phyloP scores from a whole-genome alignment of 1,140 invertebrate genomes.

The Acromyrmex charruanus region DNA sequence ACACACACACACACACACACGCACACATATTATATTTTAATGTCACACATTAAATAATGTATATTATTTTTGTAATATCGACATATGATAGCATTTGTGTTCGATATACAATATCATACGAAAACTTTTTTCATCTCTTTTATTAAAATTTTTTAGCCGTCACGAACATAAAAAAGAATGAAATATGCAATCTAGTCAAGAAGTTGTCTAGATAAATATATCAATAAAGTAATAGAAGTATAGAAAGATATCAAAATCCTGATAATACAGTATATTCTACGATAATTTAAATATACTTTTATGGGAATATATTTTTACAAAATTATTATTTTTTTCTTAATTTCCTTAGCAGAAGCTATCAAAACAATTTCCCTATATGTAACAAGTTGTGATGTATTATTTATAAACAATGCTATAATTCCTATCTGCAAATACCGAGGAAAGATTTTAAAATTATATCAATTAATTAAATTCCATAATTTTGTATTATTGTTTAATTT shows the following conservation, averaged over 20 bases:
- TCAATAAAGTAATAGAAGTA: background rate
- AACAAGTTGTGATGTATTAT: background rate
- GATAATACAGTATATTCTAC: background rate
- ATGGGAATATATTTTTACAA: background rate
- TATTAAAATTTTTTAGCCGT: background rate
- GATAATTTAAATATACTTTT: background rate
- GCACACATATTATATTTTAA: background rate
- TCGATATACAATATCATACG: background rate
- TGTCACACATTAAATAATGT: constrained; percentile 22
- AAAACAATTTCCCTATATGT: background rate
- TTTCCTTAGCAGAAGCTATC: background rate
- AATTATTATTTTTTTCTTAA: background rate
- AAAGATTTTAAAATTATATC: background rate
- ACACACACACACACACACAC: too few species aligned
- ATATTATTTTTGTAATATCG: constrained; percentile 32
- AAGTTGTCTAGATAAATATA: background rate
- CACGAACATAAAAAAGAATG: background rate
- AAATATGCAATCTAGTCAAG: background rate
- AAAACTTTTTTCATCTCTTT: background rate
- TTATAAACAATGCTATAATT: background rate
- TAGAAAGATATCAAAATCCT: background rate
- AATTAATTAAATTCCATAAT: background rate
- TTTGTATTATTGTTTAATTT: background rate
- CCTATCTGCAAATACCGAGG: background rate
- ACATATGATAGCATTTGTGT: background rate